Conservation (phyloP, 2,797 vertebrate genomes). For the Petrocephalus sullivani region DNA sequence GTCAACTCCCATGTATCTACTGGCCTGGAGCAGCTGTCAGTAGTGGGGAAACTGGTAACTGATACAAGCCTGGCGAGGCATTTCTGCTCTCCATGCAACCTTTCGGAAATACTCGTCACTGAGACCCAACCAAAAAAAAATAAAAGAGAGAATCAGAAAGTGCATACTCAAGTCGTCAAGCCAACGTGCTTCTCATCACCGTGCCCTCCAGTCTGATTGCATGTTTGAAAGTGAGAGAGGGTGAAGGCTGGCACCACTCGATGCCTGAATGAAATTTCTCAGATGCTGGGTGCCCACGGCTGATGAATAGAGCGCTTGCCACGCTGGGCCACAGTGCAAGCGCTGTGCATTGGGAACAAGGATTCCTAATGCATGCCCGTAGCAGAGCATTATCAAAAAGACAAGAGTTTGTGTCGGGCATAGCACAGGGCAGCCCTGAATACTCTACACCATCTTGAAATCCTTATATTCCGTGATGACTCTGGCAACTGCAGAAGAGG, state of each 20-base stretch:
- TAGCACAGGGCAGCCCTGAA: not conserved
- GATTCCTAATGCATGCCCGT: not conserved
- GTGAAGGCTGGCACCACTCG: not conserved
- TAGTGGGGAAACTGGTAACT: not conserved
- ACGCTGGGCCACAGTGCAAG: not conserved
- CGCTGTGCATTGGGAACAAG: not conserved
- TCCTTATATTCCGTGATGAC: not conserved
- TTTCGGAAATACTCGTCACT: not conserved
- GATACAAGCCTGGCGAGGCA: constrained; percentile 15
- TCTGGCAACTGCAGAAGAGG: constrained; percentile 74
- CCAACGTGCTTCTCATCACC: not conserved
- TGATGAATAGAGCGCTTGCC: not conserved
- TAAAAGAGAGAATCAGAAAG: not conserved
- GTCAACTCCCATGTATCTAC: not conserved
- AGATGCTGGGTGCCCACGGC: not conserved
- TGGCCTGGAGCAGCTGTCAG: not conserved
- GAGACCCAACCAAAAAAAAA: not conserved
- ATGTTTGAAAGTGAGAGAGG: not conserved
- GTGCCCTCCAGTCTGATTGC: not conserved
- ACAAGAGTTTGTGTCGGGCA: not conserved
- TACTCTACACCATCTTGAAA: not conserved
- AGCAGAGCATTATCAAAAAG: not conserved
- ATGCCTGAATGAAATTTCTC: not conserved
- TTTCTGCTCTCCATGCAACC: not conserved
- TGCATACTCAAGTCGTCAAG: not conserved